phyloP scores from a whole-genome alignment of 2,113 vertebrate genomes.

The Alexandromys fortis region DNA sequence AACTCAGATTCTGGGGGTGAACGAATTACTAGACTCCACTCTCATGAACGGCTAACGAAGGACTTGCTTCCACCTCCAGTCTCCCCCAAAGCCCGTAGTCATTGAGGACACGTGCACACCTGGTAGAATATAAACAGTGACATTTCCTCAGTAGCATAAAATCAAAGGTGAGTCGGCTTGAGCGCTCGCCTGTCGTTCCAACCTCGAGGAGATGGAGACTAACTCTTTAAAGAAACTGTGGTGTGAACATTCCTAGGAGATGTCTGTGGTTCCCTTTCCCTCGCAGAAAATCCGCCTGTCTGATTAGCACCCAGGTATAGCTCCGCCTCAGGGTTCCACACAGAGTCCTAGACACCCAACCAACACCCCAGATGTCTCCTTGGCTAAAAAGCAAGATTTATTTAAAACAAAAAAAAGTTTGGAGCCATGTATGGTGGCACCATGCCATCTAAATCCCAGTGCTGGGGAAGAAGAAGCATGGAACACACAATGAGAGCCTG shows the following conservation, averaged over 20 bases:
- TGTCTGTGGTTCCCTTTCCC: background rate
- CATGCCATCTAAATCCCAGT: background rate
- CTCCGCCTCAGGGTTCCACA: background rate
- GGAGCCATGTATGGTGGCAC: background rate
- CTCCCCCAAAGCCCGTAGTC: background rate
- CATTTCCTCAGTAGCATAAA: background rate
- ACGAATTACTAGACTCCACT: background rate
- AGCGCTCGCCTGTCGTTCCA: too few species aligned
- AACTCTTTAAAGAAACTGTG: background rate
- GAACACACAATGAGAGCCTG: too few species aligned
- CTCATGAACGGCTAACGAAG: background rate
- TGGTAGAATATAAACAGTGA: background rate
- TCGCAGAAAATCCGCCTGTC: background rate
- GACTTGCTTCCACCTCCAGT: background rate
- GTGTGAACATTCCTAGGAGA: background rate
- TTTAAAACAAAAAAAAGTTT: too few species aligned
- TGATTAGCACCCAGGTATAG: background rate
- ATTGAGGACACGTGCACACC: background rate
- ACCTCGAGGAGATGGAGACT: background rate
- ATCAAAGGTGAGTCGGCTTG: background rate
- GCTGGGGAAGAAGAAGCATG: too few species aligned
- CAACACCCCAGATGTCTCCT: background rate
- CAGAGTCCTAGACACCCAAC: too few species aligned
- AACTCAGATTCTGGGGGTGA: background rate
- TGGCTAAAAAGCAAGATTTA: background rate